Conservation (phyloP, 2,113 vertebrate genomes). For the Pterophyllum scalare region DNA sequence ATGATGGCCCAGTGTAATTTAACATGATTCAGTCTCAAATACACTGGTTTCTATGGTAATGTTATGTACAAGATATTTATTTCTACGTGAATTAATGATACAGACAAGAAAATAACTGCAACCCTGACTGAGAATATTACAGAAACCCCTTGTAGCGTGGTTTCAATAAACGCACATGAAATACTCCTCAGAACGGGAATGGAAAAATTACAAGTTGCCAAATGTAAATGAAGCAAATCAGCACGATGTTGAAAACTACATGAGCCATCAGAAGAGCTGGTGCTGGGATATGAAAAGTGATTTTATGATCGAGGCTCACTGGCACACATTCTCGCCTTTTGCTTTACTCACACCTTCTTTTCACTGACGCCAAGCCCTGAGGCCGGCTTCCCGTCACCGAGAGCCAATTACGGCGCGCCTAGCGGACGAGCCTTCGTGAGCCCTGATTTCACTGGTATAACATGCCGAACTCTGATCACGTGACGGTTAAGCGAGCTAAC, state of each 20-base stretch:
- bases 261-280: neutral
- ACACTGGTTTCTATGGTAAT: neutral
- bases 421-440: slow-evolving; percentile 91
- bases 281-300: neutral
- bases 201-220: neutral
- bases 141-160: neutral
- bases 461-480: slow-evolving; percentile 74
- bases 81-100: neutral
- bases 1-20: neutral
- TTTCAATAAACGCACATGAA: neutral
- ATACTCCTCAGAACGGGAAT: neutral
- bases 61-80: neutral
- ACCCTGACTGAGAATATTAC: neutral
- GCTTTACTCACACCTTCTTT: slow-evolving; percentile 1
- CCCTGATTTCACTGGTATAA: slow-evolving; percentile 74
- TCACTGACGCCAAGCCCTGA: slow-evolving; percentile 69
- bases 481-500: slow-evolving; percentile 71
- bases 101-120: neutral
- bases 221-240: neutral
- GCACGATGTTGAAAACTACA: neutral
- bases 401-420: slow-evolving; percentile 82
- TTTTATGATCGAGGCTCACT: slow-evolving; percentile 13
- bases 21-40: neutral
- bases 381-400: slow-evolving; percentile 66
- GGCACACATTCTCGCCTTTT: neutral